These are phyloP conservation scores for Bathynomus jamesi DNA, from an alignment of 1,140 invertebrate species.

Conservation along the genomic window DNA sequence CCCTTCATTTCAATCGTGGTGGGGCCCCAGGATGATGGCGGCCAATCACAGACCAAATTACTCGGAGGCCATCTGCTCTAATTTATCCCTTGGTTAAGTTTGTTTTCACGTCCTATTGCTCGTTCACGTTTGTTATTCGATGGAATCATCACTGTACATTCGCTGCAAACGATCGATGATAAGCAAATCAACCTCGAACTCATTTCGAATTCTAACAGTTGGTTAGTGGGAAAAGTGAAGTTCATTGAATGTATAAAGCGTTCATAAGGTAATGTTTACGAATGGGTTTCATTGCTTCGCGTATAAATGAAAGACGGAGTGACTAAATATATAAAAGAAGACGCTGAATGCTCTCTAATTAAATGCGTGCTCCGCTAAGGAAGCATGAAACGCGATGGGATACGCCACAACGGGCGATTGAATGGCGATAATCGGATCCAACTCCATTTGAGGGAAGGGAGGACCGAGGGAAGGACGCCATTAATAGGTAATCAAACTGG, in stretches of 20 bases:
- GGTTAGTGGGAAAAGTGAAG: no score
- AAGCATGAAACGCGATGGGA: slow-evolving; percentile 24
- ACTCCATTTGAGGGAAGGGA: slow-evolving; percentile 16
- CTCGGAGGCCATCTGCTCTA: neutral
- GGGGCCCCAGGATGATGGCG: neutral
- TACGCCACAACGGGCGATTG: slow-evolving; percentile 27
- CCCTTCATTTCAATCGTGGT: neutral
- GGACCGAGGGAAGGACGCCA: neutral
- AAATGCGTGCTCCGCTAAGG: slow-evolving; percentile 30
- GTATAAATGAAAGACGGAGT: no score
- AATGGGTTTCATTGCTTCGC: no score
- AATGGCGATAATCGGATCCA: slow-evolving; percentile 29
- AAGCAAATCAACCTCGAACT: no score
- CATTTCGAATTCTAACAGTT: no score
- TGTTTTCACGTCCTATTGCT: neutral
- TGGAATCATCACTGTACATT: neutral
- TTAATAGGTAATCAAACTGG: neutral
- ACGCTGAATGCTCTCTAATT: no score
- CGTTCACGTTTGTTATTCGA: neutral
- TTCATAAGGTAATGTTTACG: no score
- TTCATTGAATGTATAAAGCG: no score
- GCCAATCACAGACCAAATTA: neutral
- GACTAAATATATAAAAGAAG: no score
- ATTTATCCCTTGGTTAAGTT: neutral
- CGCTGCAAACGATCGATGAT: no score